Evolutionary conservation across 1,140 invertebrate species (phyloP).

Genomic region (Drosophila pallidifrons): DNA sequence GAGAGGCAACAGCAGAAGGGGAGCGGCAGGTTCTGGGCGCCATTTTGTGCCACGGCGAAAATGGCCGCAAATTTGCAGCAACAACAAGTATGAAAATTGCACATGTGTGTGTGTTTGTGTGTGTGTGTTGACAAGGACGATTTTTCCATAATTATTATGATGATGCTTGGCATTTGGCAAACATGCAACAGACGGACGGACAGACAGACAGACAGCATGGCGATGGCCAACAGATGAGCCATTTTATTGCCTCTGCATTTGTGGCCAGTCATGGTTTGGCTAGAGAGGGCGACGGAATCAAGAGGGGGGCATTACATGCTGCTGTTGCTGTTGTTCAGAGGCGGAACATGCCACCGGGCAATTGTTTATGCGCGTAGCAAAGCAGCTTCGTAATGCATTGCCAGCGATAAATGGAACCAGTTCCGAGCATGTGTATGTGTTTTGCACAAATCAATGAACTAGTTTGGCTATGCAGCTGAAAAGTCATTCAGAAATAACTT

Average conservation of each 20-base stretch:
- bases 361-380: conserved; percentile 59
- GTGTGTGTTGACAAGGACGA: conserved; percentile 67
- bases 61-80: conserved; percentile 53
- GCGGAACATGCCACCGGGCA: conserved; percentile 34
- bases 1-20: not conserved
- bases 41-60: conserved; percentile 65
- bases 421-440: not conserved
- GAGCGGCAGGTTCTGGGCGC: conserved; percentile 28
- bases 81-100: conserved; percentile 22
- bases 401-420: conserved; percentile 8
- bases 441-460: not conserved
- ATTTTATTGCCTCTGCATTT: conserved; percentile 74
- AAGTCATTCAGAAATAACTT: not conserved
- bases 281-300: not conserved
- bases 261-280: conserved; percentile 29
- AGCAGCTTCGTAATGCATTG: not conserved
- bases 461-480: not conserved
- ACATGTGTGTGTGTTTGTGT: conserved; percentile 18
- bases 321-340: not conserved
- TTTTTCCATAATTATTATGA: conserved; percentile 84
- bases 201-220: not conserved
- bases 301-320: not conserved
- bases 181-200: conserved; percentile 60
- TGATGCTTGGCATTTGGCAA: conserved; percentile 81
- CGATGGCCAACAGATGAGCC: conserved; percentile 71